These are phyloP conservation scores for Ailurus styani DNA, from an alignment of 2,113 vertebrate species.

Conservation along the genomic window DNA sequence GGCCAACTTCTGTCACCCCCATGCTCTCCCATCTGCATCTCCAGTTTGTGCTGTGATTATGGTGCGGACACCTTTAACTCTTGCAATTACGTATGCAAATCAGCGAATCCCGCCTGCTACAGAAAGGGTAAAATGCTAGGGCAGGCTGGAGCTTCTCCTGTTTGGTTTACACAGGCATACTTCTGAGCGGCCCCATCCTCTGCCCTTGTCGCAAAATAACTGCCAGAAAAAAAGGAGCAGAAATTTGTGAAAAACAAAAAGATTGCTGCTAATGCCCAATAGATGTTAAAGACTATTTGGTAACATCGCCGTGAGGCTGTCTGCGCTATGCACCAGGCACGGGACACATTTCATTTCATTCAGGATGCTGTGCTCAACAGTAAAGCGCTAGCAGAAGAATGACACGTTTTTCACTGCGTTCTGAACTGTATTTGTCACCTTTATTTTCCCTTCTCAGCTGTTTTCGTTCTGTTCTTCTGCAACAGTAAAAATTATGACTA, in stretches of 20 bases:
- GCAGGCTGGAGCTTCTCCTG: not conserved
- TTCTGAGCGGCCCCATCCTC: not conserved
- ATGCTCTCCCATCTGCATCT: not conserved
- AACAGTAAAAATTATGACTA: not conserved
- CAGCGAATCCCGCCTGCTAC: fast-evolving
- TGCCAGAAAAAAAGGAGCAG: not conserved
- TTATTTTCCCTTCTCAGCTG: not conserved
- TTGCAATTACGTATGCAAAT: not conserved
- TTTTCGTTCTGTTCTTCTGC: not conserved
- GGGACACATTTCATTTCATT: not conserved
- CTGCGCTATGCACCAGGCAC: fast-evolving
- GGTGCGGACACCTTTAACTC: not conserved
- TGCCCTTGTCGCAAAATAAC: not conserved
- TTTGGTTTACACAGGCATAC: not conserved
- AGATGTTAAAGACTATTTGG: not conserved
- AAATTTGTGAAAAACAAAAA: not conserved
- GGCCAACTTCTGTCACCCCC: not conserved
- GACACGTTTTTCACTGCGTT: not conserved
- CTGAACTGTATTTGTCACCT: not conserved
- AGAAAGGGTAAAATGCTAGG: not conserved
- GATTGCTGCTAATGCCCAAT: not conserved
- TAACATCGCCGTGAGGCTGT: not conserved
- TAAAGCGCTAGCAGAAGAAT: not conserved
- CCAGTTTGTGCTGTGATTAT: not conserved
- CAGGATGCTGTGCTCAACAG: not conserved